Evolutionary conservation across 2,888 invertebrate species (phyloP).

Genomic region (Drepanosiphum platanoidis): DNA sequence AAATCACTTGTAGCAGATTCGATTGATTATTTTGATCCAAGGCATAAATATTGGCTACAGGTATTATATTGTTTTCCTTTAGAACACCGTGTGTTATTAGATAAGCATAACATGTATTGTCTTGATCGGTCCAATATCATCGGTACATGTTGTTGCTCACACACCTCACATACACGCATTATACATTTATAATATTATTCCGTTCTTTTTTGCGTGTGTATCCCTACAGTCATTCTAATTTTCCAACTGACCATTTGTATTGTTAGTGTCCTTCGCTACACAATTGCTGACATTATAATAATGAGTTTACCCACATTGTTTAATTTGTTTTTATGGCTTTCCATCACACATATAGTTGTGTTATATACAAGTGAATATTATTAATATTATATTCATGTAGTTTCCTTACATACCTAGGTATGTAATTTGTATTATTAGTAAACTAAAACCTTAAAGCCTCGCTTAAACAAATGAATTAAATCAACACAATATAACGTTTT

Average conservation of each 20-base stretch:
- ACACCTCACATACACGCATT: not conserved
- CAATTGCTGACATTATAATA: slow-evolving; percentile 62
- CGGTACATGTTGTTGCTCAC: slow-evolving; percentile 20
- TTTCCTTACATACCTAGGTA: slow-evolving; percentile 17
- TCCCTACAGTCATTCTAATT: slow-evolving; percentile 55
- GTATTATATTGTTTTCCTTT: slow-evolving; percentile 24
- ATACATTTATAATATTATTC: slow-evolving; percentile 29
- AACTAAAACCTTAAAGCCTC: slow-evolving; percentile 6
- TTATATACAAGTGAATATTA: slow-evolving; percentile 31
- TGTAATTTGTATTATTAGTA: slow-evolving; percentile 50
- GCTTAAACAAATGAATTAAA: slow-evolving; percentile 42
- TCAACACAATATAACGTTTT: slow-evolving; percentile 15
- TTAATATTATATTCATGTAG: slow-evolving; percentile 39
- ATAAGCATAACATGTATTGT: slow-evolving; percentile 13
- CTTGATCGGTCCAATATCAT: slow-evolving; percentile 10
- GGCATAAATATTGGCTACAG: slow-evolving; percentile 61
- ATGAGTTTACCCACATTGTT: slow-evolving; percentile 60
- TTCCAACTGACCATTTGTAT: slow-evolving; percentile 58
- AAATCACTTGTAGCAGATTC: slow-evolving; percentile 55
- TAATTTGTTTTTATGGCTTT: slow-evolving; percentile 60
- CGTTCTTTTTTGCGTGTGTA: slow-evolving; percentile 27
- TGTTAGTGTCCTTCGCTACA: slow-evolving; percentile 57
- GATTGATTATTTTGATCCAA: slow-evolving; percentile 58
- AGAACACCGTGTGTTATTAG: slow-evolving; percentile 8
- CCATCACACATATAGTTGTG: slow-evolving; percentile 36